These are phyloP conservation scores for Zygaena filipendulae DNA, from an alignment of 2,888 invertebrate genomes.

Conservation along the genomic window DNA sequence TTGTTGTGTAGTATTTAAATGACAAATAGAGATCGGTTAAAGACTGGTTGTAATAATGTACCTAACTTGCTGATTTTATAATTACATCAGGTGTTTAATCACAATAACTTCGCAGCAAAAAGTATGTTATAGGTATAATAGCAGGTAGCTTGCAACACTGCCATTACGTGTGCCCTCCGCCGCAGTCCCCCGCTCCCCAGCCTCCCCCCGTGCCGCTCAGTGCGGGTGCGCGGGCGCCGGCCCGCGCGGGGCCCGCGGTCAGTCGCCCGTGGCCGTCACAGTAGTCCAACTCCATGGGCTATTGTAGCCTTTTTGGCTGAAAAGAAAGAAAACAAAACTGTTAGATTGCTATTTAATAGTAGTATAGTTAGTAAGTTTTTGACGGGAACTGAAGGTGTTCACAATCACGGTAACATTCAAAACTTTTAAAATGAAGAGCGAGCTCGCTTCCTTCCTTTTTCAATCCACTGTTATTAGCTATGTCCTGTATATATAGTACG, in stretches of 20 bases:
- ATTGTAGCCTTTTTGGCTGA: slow-evolving; percentile 71
- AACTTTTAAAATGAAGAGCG: background rate
- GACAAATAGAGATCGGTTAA: too few relatives aligned
- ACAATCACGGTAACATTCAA: background rate
- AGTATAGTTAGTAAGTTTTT: slow-evolving; percentile 5
- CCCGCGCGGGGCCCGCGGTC: slow-evolving; percentile 70
- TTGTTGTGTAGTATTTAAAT: too few relatives aligned
- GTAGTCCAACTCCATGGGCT: slow-evolving; percentile 74
- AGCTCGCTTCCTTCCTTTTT: too few relatives aligned
- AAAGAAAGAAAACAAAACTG: slow-evolving; percentile 26
- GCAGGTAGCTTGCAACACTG: too few relatives aligned
- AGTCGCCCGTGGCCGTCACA: slow-evolving; percentile 73
- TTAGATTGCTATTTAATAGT: too few relatives aligned
- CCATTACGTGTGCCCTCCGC: slow-evolving; percentile 1
- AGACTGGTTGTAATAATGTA: too few relatives aligned
- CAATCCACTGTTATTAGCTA: too few relatives aligned
- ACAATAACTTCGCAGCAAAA: too few relatives aligned
- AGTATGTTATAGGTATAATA: too few relatives aligned
- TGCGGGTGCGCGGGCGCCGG: slow-evolving; percentile 52
- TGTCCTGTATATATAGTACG: too few relatives aligned
- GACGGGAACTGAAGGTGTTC: background rate
- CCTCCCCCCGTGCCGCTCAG: slow-evolving; percentile 22
- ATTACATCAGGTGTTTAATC: too few relatives aligned
- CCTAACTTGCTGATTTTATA: too few relatives aligned
- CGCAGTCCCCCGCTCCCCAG: slow-evolving; percentile 2